Percentiles rank a stretch among this genome's conserved stretches.
phyloP scores from a whole-genome alignment of 35 echinoderm and acorn worm genomes.

The Apostichopus californicus region DNA sequence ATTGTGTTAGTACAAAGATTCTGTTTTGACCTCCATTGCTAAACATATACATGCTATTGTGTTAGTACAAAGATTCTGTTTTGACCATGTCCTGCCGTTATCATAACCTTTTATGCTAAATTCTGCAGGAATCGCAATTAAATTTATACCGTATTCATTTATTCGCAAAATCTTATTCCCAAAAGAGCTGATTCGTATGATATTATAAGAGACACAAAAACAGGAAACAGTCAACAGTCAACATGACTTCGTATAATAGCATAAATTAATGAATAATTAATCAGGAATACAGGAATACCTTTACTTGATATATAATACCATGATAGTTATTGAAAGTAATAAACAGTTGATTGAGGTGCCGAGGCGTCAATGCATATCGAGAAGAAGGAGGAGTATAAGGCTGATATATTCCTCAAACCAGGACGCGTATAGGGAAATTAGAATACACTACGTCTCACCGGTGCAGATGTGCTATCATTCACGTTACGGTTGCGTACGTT shows the following conservation, averaged over 20 bases:
- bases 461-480: background rate
- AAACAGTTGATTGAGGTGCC: background rate
- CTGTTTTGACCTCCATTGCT: no score
- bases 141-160: no score
- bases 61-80: no score
- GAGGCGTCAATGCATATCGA: background rate
- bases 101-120: no score
- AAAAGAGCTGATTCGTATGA: background rate
- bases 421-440: background rate
- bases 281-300: background rate
- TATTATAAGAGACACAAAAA: background rate
- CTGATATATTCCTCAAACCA: background rate
- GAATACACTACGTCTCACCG: background rate
- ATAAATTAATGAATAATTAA: background rate
- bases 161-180: background rate
- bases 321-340: background rate
- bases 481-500: background rate
- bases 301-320: background rate
- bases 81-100: no score
- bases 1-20: no score
- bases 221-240: background rate
- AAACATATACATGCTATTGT: no score
- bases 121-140: no score
- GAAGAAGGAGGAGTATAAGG: background rate
- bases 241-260: background rate